Conservation (phyloP, 2,113 vertebrate species). For the Xyliphius kryptos region DNA sequence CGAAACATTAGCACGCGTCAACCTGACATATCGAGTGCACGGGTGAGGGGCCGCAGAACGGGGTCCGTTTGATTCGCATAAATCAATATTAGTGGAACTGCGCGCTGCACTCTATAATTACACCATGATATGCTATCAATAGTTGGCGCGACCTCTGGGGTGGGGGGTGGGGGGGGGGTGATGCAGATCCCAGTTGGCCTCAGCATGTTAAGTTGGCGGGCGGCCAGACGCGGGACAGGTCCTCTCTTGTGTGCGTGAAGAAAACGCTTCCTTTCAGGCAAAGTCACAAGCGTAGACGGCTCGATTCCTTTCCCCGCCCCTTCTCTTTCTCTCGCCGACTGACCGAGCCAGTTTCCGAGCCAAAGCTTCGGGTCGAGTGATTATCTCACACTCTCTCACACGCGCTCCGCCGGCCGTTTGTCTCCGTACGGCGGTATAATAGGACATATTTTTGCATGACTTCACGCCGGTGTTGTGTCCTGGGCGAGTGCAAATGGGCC, state of each 20-base stretch:
- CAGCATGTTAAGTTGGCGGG: constrained; percentile 65
- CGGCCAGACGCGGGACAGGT: constrained; percentile 67
- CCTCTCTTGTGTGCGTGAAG: constrained; percentile 55
- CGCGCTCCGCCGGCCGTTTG: too few species aligned
- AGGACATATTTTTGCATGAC: constrained; percentile 24
- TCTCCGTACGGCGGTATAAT: constrained; percentile 15
- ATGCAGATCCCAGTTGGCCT: constrained; percentile 67
- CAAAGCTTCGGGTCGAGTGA: constrained; percentile 27
- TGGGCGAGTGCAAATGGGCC: constrained; percentile 23
- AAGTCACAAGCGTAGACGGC: constrained; percentile 29
- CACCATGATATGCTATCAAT: constrained; percentile 68
- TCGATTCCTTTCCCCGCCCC: constrained; percentile 8
- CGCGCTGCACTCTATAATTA: constrained; percentile 53
- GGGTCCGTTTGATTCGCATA: constrained; percentile 5
- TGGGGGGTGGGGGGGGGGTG: constrained; percentile 65
- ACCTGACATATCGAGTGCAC: too few species aligned
- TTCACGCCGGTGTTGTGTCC: constrained; percentile 15
- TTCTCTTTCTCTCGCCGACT: constrained; percentile 18
- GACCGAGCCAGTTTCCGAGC: constrained; percentile 37
- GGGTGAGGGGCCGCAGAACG: background rate
- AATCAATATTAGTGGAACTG: constrained; percentile 44
- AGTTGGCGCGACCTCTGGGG: constrained; percentile 61
- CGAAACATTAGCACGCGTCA: constrained; percentile 16
- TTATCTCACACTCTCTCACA: constrained; percentile 23
- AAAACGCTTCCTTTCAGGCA: constrained; percentile 26